Evolutionary conservation across 2,113 vertebrate species (phyloP).

Genomic region (Eulacestoma nigropectus): DNA sequence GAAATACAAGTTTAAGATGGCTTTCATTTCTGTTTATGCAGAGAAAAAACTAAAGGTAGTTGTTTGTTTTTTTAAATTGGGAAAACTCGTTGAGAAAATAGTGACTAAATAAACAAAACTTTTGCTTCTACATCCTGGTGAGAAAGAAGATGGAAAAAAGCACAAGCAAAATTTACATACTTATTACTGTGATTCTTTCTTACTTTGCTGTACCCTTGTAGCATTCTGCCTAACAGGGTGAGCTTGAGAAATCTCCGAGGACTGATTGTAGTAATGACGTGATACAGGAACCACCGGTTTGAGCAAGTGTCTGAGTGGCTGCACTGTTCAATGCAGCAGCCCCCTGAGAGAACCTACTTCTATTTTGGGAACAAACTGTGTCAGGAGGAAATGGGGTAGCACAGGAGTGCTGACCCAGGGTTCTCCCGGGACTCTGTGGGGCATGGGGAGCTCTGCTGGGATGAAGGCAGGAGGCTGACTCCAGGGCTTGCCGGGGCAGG

Average conservation of each 20-base stretch:
- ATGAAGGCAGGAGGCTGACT: neutral
- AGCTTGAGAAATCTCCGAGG: neutral
- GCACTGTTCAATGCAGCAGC: fast-evolving
- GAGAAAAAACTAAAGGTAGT: neutral
- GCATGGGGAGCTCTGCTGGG: fast-evolving
- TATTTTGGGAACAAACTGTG: neutral
- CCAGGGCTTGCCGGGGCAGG: fast-evolving
- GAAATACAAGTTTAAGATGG: neutral
- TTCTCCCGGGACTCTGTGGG: neutral
- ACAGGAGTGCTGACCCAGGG: neutral
- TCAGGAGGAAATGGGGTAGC: neutral
- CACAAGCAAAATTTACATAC: neutral
- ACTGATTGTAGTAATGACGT: neutral
- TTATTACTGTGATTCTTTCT: neutral
- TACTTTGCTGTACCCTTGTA: neutral
- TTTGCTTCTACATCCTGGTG: neutral
- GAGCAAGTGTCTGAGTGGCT: neutral
- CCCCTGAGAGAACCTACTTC: neutral
- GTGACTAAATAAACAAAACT: neutral
- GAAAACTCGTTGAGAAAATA: neutral
- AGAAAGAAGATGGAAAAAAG: neutral
- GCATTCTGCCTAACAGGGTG: neutral
- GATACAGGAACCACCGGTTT: neutral
- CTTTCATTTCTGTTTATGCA: neutral
- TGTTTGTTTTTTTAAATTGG: neutral